A percentile compares a stretch with the other conserved stretches of the same genome.
phyloP scores from a whole-genome alignment of 2,888 invertebrate genomes.

The Dynastes hyllus region DNA sequence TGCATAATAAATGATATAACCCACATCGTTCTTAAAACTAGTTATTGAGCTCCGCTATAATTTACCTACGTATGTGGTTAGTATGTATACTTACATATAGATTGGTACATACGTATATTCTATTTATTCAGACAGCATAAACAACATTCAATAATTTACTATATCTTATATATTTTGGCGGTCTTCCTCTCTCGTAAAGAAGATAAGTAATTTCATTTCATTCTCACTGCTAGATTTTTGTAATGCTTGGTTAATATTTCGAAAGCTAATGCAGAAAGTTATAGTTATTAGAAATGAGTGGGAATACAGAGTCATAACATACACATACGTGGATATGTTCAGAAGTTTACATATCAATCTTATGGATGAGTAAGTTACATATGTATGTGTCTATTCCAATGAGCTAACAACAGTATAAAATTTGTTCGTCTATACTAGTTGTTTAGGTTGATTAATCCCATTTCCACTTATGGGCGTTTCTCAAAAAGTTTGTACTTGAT shows the following conservation, averaged over 20 bases:
- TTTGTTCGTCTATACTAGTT: too few species aligned
- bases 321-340: too few species aligned
- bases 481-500: too few species aligned
- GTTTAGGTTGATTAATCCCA: too few species aligned
- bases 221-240: too few species aligned
- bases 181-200: background rate
- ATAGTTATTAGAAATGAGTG: too few species aligned
- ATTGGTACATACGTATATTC: background rate
- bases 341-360: too few species aligned
- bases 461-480: too few species aligned
- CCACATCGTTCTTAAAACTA: conserved; percentile 2
- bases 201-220: background rate
- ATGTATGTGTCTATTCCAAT: too few species aligned
- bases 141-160: background rate
- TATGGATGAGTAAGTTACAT: too few species aligned
- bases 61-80: background rate
- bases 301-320: too few species aligned
- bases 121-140: background rate
- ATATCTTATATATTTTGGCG: background rate
- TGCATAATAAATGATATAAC: conserved; percentile 11
- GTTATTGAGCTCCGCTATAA: background rate
- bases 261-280: background rate
- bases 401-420: too few species aligned
- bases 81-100: background rate
- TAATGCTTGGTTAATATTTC: background rate